A percentile compares a stretch with the other conserved stretches of the same genome.
Conservation (phyloP, 2,113 vertebrate genomes). For the Syrrhaptes paradoxus region DNA sequence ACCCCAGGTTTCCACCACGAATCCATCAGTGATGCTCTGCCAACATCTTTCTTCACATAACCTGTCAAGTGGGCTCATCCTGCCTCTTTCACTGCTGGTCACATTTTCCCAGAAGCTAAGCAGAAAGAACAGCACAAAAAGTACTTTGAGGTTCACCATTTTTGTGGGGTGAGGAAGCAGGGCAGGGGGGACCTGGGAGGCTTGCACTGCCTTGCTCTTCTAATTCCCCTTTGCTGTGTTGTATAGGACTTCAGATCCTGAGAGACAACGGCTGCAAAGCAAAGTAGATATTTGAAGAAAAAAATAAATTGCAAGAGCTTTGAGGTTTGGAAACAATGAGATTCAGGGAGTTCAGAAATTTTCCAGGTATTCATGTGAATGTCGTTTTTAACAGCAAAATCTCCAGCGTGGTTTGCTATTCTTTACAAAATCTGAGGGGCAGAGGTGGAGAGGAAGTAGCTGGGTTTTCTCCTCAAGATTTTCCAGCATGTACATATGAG, state of each 20-base stretch:
- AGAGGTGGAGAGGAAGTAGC: background rate
- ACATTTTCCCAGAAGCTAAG: background rate
- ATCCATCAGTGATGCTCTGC: background rate
- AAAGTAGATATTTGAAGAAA: background rate
- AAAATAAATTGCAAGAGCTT: background rate
- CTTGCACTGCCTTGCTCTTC: too few species aligned
- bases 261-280: background rate
- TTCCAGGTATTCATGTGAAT: accelerated
- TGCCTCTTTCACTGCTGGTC: background rate
- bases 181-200: background rate
- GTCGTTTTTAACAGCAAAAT: background rate
- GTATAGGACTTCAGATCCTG: background rate
- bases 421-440: background rate
- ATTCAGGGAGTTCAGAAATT: background rate
- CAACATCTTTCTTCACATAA: accelerated
- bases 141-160: background rate
- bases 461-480: background rate
- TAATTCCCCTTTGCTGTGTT: background rate
- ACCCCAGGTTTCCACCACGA: background rate
- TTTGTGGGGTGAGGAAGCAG: background rate
- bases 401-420: background rate
- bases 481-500: background rate
- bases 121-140: background rate
- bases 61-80: background rate
- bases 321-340: background rate